Conservation (phyloP, 1,140 invertebrate genomes). For the Amphibalanus amphitrite region DNA sequence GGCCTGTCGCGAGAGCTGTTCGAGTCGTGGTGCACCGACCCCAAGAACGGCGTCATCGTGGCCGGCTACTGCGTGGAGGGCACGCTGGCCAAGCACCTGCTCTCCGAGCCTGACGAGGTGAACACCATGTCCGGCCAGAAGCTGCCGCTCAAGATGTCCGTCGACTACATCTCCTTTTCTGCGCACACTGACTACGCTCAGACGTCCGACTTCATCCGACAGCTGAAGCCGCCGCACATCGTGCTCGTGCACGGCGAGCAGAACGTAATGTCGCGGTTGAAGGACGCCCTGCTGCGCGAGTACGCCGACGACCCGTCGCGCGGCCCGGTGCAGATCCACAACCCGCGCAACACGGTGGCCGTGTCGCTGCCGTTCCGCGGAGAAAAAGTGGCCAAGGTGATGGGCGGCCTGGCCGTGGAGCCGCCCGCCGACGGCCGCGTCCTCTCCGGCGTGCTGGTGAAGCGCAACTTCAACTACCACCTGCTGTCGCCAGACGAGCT, state of each 20-base stretch:
- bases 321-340: conserved; percentile 79
- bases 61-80: conserved; percentile 98
- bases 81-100: conserved; percentile 87
- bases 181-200: conserved; percentile 99
- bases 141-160: conserved; percentile 87
- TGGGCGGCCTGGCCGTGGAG: conserved; percentile 74
- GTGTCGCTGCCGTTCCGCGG: conserved; percentile 88
- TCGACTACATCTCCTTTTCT: conserved; percentile 98
- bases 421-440: conserved; percentile 55
- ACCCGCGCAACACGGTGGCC: conserved; percentile 85
- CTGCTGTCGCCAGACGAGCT: conserved; percentile 78
- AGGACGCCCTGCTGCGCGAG: conserved; percentile 81
- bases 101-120: conserved; percentile 97
- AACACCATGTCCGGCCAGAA: conserved; percentile 88
- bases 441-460: conserved; percentile 85
- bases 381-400: conserved; percentile 93
- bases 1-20: conserved; percentile 93
- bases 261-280: conserved; percentile 94
- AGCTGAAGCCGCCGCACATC: conserved; percentile 86
- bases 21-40: conserved; percentile 95
- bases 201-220: conserved; percentile 90
- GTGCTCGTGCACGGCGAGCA: conserved; percentile 96
- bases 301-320: conserved; percentile 63
- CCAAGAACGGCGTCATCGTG: conserved; percentile 95
- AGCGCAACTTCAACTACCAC: conserved; percentile 97